These are phyloP conservation scores for Ancistrus triradiatus DNA, from an alignment of 2,113 vertebrate species.

Conservation along the genomic window DNA sequence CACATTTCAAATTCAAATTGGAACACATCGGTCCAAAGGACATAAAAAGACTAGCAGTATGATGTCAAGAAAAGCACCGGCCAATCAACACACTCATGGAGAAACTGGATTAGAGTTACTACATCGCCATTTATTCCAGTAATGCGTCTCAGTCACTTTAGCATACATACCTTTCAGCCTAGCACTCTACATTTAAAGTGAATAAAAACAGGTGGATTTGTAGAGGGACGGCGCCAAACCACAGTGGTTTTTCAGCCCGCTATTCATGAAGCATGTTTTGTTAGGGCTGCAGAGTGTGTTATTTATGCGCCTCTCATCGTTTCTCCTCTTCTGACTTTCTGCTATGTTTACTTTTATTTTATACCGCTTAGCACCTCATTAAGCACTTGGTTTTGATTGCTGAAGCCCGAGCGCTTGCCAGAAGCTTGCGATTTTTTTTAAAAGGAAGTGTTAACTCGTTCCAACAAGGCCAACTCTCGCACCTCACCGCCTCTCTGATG, in stretches of 20 bases:
- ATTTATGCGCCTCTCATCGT: slow-evolving; percentile 28
- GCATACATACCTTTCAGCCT: too few relatives aligned
- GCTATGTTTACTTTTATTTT: slow-evolving; percentile 43
- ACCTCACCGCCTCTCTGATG: slow-evolving; percentile 52
- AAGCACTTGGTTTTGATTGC: slow-evolving; percentile 59
- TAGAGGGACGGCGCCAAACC: slow-evolving; percentile 9
- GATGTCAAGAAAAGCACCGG: too few relatives aligned
- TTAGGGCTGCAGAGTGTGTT: slow-evolving; percentile 15
- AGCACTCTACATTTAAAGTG: too few relatives aligned
- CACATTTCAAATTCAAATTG: too few relatives aligned
- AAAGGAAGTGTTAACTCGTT: slow-evolving; percentile 46
- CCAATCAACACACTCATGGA: too few relatives aligned
- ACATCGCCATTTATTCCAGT: too few relatives aligned
- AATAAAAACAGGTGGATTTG: slow-evolving; percentile 20
- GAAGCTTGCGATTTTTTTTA: slow-evolving; percentile 40
- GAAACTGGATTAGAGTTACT: too few relatives aligned
- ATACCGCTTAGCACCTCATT: slow-evolving; percentile 66
- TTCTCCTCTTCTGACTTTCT: slow-evolving; percentile 5
- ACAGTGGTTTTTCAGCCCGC: neutral
- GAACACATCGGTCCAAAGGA: too few relatives aligned
- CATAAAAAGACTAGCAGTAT: too few relatives aligned
- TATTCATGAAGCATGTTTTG: slow-evolving; percentile 38
- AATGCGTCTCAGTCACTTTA: too few relatives aligned
- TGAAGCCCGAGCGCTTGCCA: slow-evolving; percentile 49
- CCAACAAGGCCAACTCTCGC: slow-evolving; percentile 57